These are phyloP conservation scores for Panagrolaimus sp. DNA, from an alignment of 1,140 invertebrate species.

Conservation along the genomic window DNA sequence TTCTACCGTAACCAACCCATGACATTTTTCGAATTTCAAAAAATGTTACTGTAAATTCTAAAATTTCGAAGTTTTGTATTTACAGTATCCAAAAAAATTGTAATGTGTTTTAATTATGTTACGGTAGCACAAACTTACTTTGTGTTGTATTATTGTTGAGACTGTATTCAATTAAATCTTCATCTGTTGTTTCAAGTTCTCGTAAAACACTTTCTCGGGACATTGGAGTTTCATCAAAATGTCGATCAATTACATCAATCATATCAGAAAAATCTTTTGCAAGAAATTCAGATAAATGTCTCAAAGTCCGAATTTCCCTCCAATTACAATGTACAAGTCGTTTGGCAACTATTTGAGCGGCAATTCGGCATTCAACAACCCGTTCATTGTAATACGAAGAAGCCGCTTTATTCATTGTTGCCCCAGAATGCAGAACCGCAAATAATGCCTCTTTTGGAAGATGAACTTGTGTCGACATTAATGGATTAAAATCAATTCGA, in stretches of 20 bases:
- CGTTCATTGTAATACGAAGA: constrained; percentile 68
- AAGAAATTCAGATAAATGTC: constrained; percentile 53
- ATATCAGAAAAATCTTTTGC: constrained; percentile 69
- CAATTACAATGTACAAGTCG: constrained; percentile 22
- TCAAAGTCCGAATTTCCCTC: constrained; percentile 31
- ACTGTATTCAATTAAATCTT: constrained; percentile 68
- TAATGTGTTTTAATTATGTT: constrained; percentile 59
- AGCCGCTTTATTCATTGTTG: constrained; percentile 85
- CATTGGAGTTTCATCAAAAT: constrained; percentile 63
- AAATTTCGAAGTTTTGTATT: too few species aligned
- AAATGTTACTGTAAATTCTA: too few species aligned
- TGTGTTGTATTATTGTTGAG: constrained; percentile 67
- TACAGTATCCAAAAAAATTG: too few species aligned
- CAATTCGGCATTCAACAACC: constrained; percentile 86
- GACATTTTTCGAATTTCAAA: too few species aligned
- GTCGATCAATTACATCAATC: constrained; percentile 66
- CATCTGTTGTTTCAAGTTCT: constrained; percentile 67
- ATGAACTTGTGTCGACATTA: constrained; percentile 71
- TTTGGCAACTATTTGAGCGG: constrained; percentile 68
- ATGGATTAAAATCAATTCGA: constrained; percentile 86
- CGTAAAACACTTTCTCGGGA: constrained; percentile 71
- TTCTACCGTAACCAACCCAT: too few species aligned
- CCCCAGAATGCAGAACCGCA: constrained; percentile 85
- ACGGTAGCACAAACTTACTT: constrained; percentile 38
- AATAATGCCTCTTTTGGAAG: constrained; percentile 78